phyloP scores from a whole-genome alignment of 2,888 invertebrate genomes.

The Heteromyza rotundicornis region DNA sequence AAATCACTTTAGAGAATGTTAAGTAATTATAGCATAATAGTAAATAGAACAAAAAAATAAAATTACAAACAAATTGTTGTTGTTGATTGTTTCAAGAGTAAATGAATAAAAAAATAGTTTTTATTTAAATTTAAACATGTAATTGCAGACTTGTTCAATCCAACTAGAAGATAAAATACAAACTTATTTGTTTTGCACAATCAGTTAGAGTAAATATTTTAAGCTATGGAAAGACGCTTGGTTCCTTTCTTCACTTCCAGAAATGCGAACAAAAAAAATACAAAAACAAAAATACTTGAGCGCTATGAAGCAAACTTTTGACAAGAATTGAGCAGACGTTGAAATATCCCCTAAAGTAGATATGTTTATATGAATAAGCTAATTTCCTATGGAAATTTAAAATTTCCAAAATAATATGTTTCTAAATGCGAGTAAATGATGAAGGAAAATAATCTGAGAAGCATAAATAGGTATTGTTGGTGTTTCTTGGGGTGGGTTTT shows the following conservation, averaged over 20 bases:
- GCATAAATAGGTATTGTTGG: background rate
- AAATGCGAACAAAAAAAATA: no score
- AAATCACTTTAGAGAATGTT: slow-evolving; percentile 46
- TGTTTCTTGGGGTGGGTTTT: no score
- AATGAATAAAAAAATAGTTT: slow-evolving; percentile 33
- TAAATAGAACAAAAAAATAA: slow-evolving; percentile 4
- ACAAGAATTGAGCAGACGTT: no score
- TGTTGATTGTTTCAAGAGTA: slow-evolving; percentile 1
- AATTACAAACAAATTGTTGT: slow-evolving; percentile 14
- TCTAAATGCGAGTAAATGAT: background rate
- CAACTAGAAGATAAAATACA: slow-evolving; percentile 9
- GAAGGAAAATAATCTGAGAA: background rate
- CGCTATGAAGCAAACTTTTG: no score
- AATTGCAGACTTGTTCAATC: slow-evolving; percentile 44
- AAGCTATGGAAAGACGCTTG: no score
- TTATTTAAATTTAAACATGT: slow-evolving; percentile 40
- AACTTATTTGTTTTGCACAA: slow-evolving; percentile 16
- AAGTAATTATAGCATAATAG: slow-evolving; percentile 34
- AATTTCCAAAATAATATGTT: background rate
- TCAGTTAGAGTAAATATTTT: background rate
- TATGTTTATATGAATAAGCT: no score
- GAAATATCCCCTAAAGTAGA: no score
- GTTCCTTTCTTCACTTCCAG: no score
- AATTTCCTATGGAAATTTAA: no score
- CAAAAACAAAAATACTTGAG: no score